These are phyloP conservation scores for Sapayoa aenigma DNA, from an alignment of 2,113 vertebrate species.

Conservation along the genomic window DNA sequence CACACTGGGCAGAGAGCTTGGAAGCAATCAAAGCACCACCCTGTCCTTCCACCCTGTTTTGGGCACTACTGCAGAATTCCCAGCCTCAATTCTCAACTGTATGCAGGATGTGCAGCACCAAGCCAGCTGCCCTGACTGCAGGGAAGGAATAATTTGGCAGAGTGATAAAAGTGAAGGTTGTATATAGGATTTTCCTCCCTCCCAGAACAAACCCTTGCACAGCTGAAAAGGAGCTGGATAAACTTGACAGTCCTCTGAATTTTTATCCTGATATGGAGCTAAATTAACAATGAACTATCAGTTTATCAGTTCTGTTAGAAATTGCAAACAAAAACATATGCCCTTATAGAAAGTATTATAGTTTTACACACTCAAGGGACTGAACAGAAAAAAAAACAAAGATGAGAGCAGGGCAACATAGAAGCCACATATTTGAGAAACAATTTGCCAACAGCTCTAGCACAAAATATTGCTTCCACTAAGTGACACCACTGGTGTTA, in stretches of 20 bases:
- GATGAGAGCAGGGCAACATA: background rate
- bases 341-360: background rate
- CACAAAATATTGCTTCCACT: background rate
- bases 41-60: background rate
- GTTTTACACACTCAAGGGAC: background rate
- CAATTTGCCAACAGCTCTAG: background rate
- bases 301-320: background rate
- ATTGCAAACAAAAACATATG: background rate
- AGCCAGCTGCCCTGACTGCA: background rate
- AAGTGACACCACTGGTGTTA: background rate
- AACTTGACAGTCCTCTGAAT: background rate
- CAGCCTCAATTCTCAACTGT: background rate
- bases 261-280: background rate
- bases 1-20: background rate
- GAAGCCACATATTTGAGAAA: background rate
- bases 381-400: background rate
- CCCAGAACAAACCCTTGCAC: background rate
- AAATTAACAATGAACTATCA: background rate
- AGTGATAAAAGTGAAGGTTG: background rate
- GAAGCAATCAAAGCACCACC: background rate
- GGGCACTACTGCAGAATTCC: background rate
- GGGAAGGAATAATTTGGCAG: background rate
- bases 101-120: background rate
- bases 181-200: background rate
- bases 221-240: background rate